Evolutionary conservation across 2,797 vertebrate genomes (phyloP).

Genomic region (Aeoliscus strigatus): DNA sequence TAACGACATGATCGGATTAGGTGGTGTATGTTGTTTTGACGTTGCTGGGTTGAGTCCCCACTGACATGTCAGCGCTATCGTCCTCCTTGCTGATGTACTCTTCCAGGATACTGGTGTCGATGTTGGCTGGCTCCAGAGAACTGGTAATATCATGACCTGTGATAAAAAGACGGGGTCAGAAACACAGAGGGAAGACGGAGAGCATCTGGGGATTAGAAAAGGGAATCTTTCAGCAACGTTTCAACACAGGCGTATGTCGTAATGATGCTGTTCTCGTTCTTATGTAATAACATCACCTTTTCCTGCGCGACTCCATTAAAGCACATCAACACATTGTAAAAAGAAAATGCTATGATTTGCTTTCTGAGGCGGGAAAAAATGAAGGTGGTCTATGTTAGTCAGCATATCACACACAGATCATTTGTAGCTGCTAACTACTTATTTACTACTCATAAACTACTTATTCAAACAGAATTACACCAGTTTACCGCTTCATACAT

Average conservation of each 20-base stretch:
- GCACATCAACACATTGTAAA: not conserved
- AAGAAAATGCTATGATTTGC: constrained; percentile 15
- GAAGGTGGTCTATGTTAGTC: constrained; percentile 18
- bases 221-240: constrained; percentile 50
- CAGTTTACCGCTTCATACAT: not conserved
- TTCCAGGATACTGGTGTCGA: constrained; percentile 99
- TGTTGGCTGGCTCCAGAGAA: constrained; percentile 94
- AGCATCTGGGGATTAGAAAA: constrained; percentile 62
- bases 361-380: not conserved
- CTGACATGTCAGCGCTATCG: constrained; percentile 96
- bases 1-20: constrained; percentile 59
- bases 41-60: constrained; percentile 55
- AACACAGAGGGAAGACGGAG: constrained; percentile 51
- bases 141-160: constrained; percentile 97
- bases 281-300: constrained; percentile 4
- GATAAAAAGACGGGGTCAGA: constrained; percentile 47
- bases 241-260: constrained; percentile 35
- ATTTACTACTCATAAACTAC: too few relatives aligned
- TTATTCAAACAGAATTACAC: constrained; percentile 20
- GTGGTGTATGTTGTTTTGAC: constrained; percentile 59
- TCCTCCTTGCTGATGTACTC: constrained; percentile 99
- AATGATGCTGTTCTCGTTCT: constrained; percentile 20
- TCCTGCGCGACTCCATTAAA: not conserved
- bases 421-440: constrained; percentile 19
- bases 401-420: constrained; percentile 23